Evolutionary conservation across 2,888 invertebrate genomes (phyloP).

Genomic region (Lepidochrysops patricia): DNA sequence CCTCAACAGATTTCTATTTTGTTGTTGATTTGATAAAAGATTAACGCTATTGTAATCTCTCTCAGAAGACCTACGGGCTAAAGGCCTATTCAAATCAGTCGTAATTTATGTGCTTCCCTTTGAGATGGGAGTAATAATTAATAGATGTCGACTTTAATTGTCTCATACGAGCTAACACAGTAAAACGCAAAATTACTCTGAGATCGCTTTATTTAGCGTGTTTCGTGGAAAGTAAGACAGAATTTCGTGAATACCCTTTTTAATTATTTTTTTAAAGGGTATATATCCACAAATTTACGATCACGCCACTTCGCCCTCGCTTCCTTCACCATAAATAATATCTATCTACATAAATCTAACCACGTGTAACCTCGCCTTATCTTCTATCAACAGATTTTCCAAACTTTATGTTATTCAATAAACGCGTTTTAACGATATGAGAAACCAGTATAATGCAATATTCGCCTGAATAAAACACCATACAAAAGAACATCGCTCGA

Average conservation of each 20-base stretch:
- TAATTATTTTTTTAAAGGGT: background rate
- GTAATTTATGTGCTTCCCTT: slow-evolving; percentile 5
- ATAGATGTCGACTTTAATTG: slow-evolving; percentile 7
- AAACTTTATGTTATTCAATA: background rate
- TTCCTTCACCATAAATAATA: background rate
- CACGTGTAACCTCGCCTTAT: background rate
- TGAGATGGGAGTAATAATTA: slow-evolving; percentile 6
- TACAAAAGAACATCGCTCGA: background rate
- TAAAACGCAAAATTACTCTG: background rate
- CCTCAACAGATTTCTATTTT: background rate
- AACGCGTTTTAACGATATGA: background rate
- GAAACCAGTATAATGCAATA: background rate
- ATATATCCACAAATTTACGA: background rate
- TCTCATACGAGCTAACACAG: background rate
- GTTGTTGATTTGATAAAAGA: background rate
- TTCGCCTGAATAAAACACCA: background rate
- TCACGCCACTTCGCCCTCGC: background rate
- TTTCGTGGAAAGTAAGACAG: background rate
- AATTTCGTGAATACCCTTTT: background rate
- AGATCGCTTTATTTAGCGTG: background rate
- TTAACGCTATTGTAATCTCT: background rate
- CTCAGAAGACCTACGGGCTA: background rate
- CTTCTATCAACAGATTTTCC: background rate
- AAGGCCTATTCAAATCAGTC: background rate
- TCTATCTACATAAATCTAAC: background rate